Evolutionary conservation across 2,888 invertebrate genomes (phyloP).

Genomic region (Brenthis ino): DNA sequence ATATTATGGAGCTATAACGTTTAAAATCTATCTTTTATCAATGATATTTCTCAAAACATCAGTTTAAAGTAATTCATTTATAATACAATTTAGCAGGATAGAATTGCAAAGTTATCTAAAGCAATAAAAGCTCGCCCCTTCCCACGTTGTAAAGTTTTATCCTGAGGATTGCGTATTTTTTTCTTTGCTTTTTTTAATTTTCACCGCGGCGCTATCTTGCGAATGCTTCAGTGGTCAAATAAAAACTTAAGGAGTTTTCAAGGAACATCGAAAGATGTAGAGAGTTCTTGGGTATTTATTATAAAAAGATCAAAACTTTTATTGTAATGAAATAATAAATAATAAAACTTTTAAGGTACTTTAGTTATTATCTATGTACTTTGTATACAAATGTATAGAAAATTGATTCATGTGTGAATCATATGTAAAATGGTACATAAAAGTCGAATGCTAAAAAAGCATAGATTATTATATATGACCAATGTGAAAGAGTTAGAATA

Average conservation of each 20-base stretch:
- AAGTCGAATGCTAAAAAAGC: no score
- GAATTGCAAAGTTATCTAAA: conserved; percentile 38
- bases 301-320: not conserved
- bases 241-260: conserved; percentile 80
- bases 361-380: no score
- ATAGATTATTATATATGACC: no score
- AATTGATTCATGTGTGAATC: no score
- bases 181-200: conserved; percentile 74
- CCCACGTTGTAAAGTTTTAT: conserved; percentile 48
- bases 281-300: conserved; percentile 35
- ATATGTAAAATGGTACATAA: no score
- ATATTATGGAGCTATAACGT: no score
- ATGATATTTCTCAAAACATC: not conserved
- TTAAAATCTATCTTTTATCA: no score
- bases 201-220: conserved; percentile 79
- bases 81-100: conserved; percentile 6
- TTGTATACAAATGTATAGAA: not conserved
- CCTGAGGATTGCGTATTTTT: conserved; percentile 54
- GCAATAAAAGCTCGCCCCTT: conserved; percentile 45
- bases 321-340: no score
- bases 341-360: no score
- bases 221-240: conserved; percentile 83
- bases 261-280: conserved; percentile 51
- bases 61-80: not conserved
- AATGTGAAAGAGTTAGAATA: no score